These are phyloP conservation scores for Monochamus alternatus DNA, from an alignment of 2,888 invertebrate species.

Conservation along the genomic window DNA sequence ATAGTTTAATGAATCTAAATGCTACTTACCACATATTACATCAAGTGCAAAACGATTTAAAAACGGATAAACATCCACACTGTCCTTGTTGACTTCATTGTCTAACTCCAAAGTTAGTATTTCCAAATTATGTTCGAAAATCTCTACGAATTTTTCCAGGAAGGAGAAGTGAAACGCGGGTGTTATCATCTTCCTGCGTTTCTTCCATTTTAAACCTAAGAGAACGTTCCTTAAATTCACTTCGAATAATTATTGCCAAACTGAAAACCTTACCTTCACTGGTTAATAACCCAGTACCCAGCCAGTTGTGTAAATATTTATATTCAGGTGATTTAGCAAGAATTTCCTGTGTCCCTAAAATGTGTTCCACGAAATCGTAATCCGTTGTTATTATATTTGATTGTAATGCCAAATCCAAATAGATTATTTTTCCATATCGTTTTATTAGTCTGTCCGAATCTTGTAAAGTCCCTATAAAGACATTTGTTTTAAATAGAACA, in stretches of 20 bases:
- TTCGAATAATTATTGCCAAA: neutral
- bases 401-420: conserved; percentile 40
- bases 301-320: conserved; percentile 63
- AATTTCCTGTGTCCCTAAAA: conserved; percentile 61
- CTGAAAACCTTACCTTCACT: conserved; percentile 61
- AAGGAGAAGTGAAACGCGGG: conserved; percentile 87
- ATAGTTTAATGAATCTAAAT: neutral
- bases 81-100: conserved; percentile 65
- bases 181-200: conserved; percentile 80
- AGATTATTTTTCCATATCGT: conserved; percentile 47
- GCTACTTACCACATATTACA: conserved; percentile 75
- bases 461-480: conserved; percentile 43
- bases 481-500: neutral
- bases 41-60: conserved; percentile 77
- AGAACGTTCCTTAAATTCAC: conserved; percentile 12
- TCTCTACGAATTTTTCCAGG: conserved; percentile 79
- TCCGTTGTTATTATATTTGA: conserved; percentile 48
- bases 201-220: conserved; percentile 77
- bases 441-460: conserved; percentile 38
- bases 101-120: conserved; percentile 75
- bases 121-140: conserved; percentile 78
- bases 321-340: conserved; percentile 65
- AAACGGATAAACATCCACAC: conserved; percentile 76
- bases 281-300: conserved; percentile 66
- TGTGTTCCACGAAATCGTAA: conserved; percentile 56